phyloP scores from a whole-genome alignment of 2,113 vertebrate species.

The Coryphaenoides rupestris region DNA sequence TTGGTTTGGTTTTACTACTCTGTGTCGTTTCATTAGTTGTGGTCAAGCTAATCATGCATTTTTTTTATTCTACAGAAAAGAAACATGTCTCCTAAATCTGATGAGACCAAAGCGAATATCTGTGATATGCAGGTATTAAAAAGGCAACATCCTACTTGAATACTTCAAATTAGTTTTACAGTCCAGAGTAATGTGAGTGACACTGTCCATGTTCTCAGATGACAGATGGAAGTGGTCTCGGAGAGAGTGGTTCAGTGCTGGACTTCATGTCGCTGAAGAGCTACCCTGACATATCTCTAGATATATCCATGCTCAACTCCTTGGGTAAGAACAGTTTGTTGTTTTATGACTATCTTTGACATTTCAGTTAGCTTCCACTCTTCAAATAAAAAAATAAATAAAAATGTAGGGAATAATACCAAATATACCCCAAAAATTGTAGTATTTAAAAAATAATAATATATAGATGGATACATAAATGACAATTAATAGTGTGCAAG shows the following conservation, averaged over 20 bases:
- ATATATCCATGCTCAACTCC: slow-evolving; percentile 88
- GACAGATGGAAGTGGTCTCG: slow-evolving; percentile 72
- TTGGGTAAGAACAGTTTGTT: slow-evolving; percentile 74
- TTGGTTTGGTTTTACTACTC: too few species aligned
- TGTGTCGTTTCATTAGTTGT: neutral
- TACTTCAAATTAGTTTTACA: neutral
- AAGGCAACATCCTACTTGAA: neutral
- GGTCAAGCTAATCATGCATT: neutral
- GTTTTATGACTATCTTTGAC: neutral
- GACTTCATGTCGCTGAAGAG: slow-evolving; percentile 90
- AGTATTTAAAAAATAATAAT: too few species aligned
- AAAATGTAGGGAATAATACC: too few species aligned
- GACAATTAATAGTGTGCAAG: too few species aligned
- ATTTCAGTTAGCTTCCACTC: neutral
- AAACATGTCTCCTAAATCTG: slow-evolving; percentile 79
- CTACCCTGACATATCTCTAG: slow-evolving; percentile 89
- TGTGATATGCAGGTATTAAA: slow-evolving; percentile 72
- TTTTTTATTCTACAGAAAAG: slow-evolving; percentile 78
- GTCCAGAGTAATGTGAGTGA: too few species aligned
- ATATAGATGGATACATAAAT: too few species aligned
- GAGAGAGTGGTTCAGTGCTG: slow-evolving; percentile 81
- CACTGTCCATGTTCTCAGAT: slow-evolving; percentile 60
- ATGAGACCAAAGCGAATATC: slow-evolving; percentile 81
- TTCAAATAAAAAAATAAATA: too few species aligned
- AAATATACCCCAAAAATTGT: too few species aligned